Evolutionary conservation across 1,140 invertebrate species (phyloP), one percentile per base, ranked within the genome.

Genomic region (Grapholita molesta): DNA sequence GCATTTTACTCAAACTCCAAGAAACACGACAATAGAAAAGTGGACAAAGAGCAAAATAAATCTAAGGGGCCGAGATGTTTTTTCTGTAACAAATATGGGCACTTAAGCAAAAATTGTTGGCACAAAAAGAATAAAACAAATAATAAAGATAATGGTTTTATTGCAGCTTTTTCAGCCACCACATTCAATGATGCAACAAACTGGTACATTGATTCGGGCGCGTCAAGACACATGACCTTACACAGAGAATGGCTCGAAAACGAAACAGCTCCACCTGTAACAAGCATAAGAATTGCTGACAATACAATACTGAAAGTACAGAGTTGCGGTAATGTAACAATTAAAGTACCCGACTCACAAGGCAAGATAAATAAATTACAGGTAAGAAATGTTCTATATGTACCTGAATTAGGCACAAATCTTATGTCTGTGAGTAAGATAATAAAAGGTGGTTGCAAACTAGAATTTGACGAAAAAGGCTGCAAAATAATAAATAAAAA

Each of bases 11-110:
- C 67, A 71, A 72, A 71, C 68, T 38, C 66, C 70, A 70, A 53
- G 7, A 70, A 23, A 12, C 66, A 32, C 15, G 72, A 70, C 66
- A 70, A 65, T 53, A 28, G 64, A 12, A 78, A 69, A 55, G 55
- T 28, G 33, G 25, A 69, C 57, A 73, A 75, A 74, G 71, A 9
- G 33, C 33, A 35, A 35, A 35, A 9, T 35, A 35, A 5, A 35
- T 35, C 33, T 9, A 35, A 35, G 9, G 33, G 77, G 23, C 73
- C 73, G 9, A 69, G 76, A 25, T 83, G 81, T 65, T 81, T 67
- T 66, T 70, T 70, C 65, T 83, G 79, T 28, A 78, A 78, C 70
- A 74, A 80, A 33, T 76, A 78, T 57, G 79, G 76, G 24, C 81
- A 83, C 67, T 38, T 78, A 6, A 71, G 72, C 21, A 83, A 77